phyloP scores from a whole-genome alignment of 2,113 vertebrate genomes.

The Sphaerodactylus townsendi region DNA sequence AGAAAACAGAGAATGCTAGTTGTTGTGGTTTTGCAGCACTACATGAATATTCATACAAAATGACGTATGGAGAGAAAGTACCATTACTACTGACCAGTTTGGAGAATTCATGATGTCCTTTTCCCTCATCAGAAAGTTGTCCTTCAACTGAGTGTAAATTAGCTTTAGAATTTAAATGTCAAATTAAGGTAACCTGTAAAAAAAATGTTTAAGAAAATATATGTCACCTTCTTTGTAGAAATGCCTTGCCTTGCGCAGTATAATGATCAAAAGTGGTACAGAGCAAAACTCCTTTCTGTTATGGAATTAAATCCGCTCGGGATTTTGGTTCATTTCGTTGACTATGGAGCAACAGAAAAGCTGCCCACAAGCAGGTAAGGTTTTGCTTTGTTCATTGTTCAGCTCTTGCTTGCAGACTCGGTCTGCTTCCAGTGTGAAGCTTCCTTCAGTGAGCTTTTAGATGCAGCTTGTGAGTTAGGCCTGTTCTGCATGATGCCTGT shows the following conservation, averaged over 20 bases:
- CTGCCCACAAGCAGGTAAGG: slow-evolving; percentile 81
- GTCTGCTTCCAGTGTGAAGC: neutral
- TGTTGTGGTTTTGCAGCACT: neutral
- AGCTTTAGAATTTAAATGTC: neutral
- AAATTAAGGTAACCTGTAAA: neutral
- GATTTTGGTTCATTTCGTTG: slow-evolving; percentile 87
- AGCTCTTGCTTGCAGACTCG: neutral
- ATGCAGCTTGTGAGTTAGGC: too few species aligned
- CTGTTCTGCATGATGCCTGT: too few species aligned
- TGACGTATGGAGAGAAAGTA: neutral
- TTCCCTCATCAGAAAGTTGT: neutral
- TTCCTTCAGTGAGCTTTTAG: neutral
- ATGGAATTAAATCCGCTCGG: slow-evolving; percentile 74
- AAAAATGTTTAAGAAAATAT: neutral
- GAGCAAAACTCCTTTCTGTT: slow-evolving; percentile 83
- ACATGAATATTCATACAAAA: neutral
- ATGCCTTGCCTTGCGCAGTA: slow-evolving; percentile 90
- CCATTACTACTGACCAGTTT: neutral
- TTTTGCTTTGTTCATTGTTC: neutral
- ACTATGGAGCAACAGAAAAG: slow-evolving; percentile 86
- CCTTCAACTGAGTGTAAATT: neutral
- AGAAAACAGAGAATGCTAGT: neutral
- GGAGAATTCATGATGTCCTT: neutral
- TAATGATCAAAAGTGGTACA: slow-evolving; percentile 85
- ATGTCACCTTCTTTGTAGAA: slow-evolving; percentile 67